A percentile compares a stretch with the other conserved stretches of the same genome.
phyloP scores from a whole-genome alignment of 2,113 vertebrate species.

The Xiphophorus hellerii region DNA sequence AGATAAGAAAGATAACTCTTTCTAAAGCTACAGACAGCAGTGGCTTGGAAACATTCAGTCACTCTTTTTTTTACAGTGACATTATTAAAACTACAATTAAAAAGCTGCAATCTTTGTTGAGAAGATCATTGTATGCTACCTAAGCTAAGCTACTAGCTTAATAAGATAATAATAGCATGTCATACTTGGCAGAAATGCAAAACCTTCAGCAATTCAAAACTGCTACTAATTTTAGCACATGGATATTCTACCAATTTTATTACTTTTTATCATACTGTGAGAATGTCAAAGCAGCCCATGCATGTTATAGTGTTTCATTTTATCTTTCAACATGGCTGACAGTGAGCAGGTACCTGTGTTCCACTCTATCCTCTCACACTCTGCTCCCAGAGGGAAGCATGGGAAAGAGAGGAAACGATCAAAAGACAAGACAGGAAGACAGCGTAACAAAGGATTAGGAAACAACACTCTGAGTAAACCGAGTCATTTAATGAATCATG shows the following conservation, averaged over 20 bases:
- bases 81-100: too few species aligned
- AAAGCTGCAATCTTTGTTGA: too few species aligned
- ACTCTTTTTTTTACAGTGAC: too few species aligned
- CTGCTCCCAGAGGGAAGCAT: slow-evolving; percentile 71
- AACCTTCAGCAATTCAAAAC: too few species aligned
- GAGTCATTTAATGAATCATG: slow-evolving; percentile 37
- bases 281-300: not conserved
- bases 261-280: not conserved
- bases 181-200: too few species aligned
- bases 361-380: slow-evolving; percentile 73
- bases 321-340: slow-evolving; percentile 11
- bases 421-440: slow-evolving; percentile 35
- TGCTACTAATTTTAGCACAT: too few species aligned
- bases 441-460: slow-evolving; percentile 12
- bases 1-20: too few species aligned
- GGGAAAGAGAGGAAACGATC: slow-evolving; percentile 45
- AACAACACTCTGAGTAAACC: slow-evolving; percentile 16
- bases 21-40: too few species aligned
- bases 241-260: not conserved
- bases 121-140: too few species aligned
- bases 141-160: too few species aligned
- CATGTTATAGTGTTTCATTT: not conserved
- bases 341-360: slow-evolving; percentile 65
- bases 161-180: too few species aligned
- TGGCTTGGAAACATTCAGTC: too few species aligned